phyloP scores from a whole-genome alignment of 2,888 invertebrate species.

The Cheilosia impressa region DNA sequence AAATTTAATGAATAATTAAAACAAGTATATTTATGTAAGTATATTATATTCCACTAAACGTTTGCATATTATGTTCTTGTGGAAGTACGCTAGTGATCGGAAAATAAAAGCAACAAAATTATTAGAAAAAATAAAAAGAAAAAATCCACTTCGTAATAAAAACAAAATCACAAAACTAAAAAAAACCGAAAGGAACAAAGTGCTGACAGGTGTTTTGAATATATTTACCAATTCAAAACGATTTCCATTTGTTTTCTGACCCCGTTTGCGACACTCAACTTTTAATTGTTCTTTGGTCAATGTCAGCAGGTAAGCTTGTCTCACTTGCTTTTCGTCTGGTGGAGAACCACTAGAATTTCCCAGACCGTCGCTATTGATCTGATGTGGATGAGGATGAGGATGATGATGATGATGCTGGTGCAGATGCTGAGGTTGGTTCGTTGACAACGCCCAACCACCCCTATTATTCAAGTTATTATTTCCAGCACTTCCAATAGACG shows the following conservation, averaged over 20 bases:
- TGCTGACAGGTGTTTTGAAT: slow-evolving; percentile 48
- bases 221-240: slow-evolving; percentile 88
- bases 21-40: too few relatives aligned
- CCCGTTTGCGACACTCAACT: slow-evolving; percentile 88
- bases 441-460: slow-evolving; percentile 34
- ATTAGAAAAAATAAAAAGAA: neutral
- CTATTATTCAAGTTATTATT: slow-evolving; percentile 44
- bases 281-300: slow-evolving; percentile 89
- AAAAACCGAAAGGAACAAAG: slow-evolving; percentile 17
- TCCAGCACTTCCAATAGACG: slow-evolving; percentile 33
- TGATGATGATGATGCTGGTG: slow-evolving; percentile 39
- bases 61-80: too few relatives aligned
- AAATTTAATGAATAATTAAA: too few relatives aligned
- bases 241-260: slow-evolving; percentile 88
- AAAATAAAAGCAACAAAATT: neutral
- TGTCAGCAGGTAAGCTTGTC: slow-evolving; percentile 84
- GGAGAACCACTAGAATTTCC: slow-evolving; percentile 34
- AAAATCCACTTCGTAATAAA: neutral
- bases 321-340: slow-evolving; percentile 77
- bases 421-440: slow-evolving; percentile 34
- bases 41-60: too few relatives aligned
- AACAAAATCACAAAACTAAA: slow-evolving; percentile 4
- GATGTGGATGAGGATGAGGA: slow-evolving; percentile 41
- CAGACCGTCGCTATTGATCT: slow-evolving; percentile 37
- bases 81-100: too few relatives aligned